phyloP scores from a whole-genome alignment of 1,140 invertebrate species.

The Dendrolimus punctatus region DNA sequence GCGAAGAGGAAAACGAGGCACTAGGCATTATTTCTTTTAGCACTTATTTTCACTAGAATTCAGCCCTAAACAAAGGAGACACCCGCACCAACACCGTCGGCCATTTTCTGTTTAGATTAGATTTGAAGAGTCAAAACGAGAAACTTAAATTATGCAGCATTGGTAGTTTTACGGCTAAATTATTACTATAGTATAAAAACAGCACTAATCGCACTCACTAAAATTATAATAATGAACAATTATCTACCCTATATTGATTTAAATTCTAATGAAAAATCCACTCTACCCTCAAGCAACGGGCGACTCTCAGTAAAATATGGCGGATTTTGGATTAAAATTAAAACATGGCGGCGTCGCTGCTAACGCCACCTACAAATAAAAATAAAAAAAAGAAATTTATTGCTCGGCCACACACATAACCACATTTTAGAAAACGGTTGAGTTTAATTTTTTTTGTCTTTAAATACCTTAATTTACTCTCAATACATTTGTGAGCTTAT shows the following conservation, averaged over 20 bases:
- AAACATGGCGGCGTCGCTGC: slow-evolving; percentile 41
- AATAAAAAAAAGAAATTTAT: too few species aligned
- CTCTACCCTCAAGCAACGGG: slow-evolving; percentile 58
- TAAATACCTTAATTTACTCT: too few species aligned
- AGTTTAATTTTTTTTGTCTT: too few species aligned
- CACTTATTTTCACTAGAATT: slow-evolving; percentile 69
- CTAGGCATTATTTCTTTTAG: slow-evolving; percentile 85
- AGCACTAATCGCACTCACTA: slow-evolving; percentile 56
- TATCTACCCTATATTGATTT: slow-evolving; percentile 58
- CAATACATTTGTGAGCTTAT: too few species aligned
- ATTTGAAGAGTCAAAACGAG: slow-evolving; percentile 64
- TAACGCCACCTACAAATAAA: slow-evolving; percentile 37
- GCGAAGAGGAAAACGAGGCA: slow-evolving; percentile 89
- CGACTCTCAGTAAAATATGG: slow-evolving; percentile 68
- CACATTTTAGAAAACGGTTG: too few species aligned
- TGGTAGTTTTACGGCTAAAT: slow-evolving; percentile 27
- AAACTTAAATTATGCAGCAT: slow-evolving; percentile 57
- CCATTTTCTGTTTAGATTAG: slow-evolving; percentile 77
- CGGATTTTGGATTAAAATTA: slow-evolving; percentile 43
- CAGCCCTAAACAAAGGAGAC: slow-evolving; percentile 77
- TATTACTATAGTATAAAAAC: slow-evolving; percentile 39
- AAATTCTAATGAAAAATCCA: slow-evolving; percentile 47
- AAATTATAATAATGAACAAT: slow-evolving; percentile 51
- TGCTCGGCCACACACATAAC: too few species aligned
- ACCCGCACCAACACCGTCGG: slow-evolving; percentile 75